Base-by-base conservation (phyloP, 2,113 vertebrate genomes). In the Typhlomys cinereus region DNA sequence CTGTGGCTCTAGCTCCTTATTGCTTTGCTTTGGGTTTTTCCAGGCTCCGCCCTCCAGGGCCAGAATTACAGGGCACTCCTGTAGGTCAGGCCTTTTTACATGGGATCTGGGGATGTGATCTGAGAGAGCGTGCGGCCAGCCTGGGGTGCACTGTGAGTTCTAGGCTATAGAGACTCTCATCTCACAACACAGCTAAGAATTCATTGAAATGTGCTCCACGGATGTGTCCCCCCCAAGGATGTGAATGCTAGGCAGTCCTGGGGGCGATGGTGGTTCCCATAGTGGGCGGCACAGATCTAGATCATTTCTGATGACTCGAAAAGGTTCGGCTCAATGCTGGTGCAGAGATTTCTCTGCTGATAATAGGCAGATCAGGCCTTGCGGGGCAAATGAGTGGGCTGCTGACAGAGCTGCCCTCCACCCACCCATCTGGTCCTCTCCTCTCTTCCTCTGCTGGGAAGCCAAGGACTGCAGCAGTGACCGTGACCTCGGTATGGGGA, bases 221-320 rank as follows among this genome's bases (percentile, higher is more conserved):
- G 50, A 29, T n/a, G 64, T 62, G 29, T 18, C 36, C 29, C 25
- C n/a, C 23, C 27, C 34, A 8, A 15, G 13, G 36, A 36, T 61
- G 50, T 57, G 81, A 2, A n/a, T 31, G 23, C 88, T 71, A 1
- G 9, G 3, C 10, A 29, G 20, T 13, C 23, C 13, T 25, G 0
- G 1, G 31, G 61, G 54, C 21, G 59, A n/a, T 41, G 3, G 31
- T 5, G 62, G 41, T 76, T 17, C 15, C 78, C 88, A 29, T 20
- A 2, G 0, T 44, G 29, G 52, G 52, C 9, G 27, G 29, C 3
- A 10, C 10, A 7, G n/a, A 57, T 1, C 10, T 0, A 20, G 61
- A 20, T 59, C 36, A 36, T 64, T 84, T 31, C n/a, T 0, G 4
- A 39, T 59, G 6, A 36, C 1, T 3, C 5, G 11, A 64, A 66